These are phyloP conservation scores for Pao palembangensis DNA, from an alignment of 2,113 vertebrate genomes.

Conservation along the genomic window DNA sequence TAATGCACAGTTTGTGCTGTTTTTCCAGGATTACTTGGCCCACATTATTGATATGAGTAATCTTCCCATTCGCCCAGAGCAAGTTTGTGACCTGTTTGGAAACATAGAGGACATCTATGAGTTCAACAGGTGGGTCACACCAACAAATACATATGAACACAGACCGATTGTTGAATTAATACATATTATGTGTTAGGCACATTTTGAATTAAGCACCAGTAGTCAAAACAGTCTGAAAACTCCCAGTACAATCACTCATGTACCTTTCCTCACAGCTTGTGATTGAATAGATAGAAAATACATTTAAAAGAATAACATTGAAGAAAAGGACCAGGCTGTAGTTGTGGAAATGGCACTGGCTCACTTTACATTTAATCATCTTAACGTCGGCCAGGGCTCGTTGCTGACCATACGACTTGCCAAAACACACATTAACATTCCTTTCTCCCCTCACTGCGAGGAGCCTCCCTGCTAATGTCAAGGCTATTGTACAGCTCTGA, in stretches of 20 bases:
- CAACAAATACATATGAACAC: not conserved
- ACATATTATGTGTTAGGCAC: not conserved
- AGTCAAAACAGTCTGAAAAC: no score
- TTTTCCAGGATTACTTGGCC: slow-evolving; percentile 87
- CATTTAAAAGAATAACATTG: slow-evolving; percentile 1
- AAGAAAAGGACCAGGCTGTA: not conserved
- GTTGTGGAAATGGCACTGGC: slow-evolving; percentile 1
- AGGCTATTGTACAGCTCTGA: slow-evolving; percentile 1
- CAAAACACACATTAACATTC: slow-evolving; percentile 63
- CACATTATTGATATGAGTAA: slow-evolving; percentile 87
- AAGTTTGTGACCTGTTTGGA: slow-evolving; percentile 91
- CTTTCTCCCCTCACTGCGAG: slow-evolving; percentile 25
- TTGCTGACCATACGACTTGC: slow-evolving; percentile 37
- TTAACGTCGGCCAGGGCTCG: slow-evolving; percentile 32
- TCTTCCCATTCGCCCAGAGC: slow-evolving; percentile 86
- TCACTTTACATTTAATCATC: slow-evolving; percentile 38
- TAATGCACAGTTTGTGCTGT: slow-evolving; percentile 6
- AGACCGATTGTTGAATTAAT: no score
- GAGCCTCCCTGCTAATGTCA: slow-evolving; percentile 32
- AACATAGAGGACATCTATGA: slow-evolving; percentile 97
- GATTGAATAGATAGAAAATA: not conserved
- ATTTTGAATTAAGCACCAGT: not conserved
- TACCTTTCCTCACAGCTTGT: not conserved
- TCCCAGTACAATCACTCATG: not conserved
- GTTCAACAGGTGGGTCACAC: slow-evolving; percentile 84